Percentiles rank a stretch among this genome's conserved stretches.
phyloP scores from a whole-genome alignment of 1,140 invertebrate genomes.

The Ceratina japonica region DNA sequence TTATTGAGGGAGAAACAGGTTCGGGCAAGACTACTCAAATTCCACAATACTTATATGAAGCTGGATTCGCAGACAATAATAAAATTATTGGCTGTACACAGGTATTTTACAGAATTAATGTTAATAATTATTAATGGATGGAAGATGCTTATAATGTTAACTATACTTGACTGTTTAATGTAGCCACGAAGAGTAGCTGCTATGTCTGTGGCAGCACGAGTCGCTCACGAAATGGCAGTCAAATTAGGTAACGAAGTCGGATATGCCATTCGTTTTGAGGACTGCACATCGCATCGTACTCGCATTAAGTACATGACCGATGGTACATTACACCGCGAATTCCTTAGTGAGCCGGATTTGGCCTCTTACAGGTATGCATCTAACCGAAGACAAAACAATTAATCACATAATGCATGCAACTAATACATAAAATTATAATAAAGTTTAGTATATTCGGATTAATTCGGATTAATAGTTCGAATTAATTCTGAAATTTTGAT shows the following conservation, averaged over 20 bases:
- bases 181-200: constrained; percentile 97
- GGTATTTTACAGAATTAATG: too few species aligned
- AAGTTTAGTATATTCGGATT: too few species aligned
- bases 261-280: constrained; percentile 99
- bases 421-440: too few species aligned
- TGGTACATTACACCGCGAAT: constrained; percentile 98
- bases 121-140: too few species aligned
- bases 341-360: constrained; percentile 97
- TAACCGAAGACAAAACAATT: too few species aligned
- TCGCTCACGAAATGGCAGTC: constrained; percentile 99
- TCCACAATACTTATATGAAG: constrained; percentile 97
- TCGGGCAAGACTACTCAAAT: constrained; percentile 99
- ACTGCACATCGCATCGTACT: constrained; percentile 97
- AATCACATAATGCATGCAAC: too few species aligned
- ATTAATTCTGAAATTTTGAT: background rate
- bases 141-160: too few species aligned
- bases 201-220: constrained; percentile 99
- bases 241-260: constrained; percentile 99
- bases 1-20: constrained; percentile 99
- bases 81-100: constrained; percentile 87
- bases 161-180: too few species aligned
- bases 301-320: constrained; percentile 99
- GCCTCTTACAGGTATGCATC: constrained; percentile 85
- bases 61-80: constrained; percentile 90
- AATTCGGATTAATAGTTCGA: background rate